These are phyloP conservation scores for Chloropsis cyanopogon DNA, from an alignment of 2,113 vertebrate species.

Conservation along the genomic window DNA sequence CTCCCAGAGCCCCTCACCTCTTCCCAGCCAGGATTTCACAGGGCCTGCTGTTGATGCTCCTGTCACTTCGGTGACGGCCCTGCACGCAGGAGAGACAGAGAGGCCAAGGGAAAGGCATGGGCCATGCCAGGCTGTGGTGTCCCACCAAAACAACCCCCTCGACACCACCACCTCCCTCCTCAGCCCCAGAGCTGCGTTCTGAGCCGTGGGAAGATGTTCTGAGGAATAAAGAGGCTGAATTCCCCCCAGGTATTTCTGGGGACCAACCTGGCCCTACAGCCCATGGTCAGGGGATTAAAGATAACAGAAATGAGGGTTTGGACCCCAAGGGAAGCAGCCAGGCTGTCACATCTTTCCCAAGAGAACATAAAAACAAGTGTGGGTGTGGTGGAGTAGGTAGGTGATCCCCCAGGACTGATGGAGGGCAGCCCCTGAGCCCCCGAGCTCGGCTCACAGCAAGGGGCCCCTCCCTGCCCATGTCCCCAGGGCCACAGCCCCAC, in stretches of 20 bases:
- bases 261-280: not conserved
- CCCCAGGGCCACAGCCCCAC: not conserved
- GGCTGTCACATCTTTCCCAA: not conserved
- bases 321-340: not conserved
- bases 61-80: constrained; percentile 85
- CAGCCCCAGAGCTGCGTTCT: not conserved
- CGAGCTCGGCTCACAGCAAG: not conserved
- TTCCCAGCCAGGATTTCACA: constrained; percentile 83
- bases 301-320: not conserved
- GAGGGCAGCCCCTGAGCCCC: not conserved
- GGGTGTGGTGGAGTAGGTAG: not conserved
- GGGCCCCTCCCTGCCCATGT: rapidly evolving
- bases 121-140: not conserved
- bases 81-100: constrained; percentile 29
- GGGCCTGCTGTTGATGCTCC: constrained; percentile 80
- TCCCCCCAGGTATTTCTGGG: not conserved
- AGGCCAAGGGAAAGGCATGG: not conserved
- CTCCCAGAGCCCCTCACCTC: constrained; percentile 73
- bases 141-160: no score
- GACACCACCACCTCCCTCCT: not conserved
- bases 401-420: rapidly evolving
- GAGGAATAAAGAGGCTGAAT: not conserved
- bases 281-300: not conserved
- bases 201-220: not conserved
- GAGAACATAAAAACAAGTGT: rapidly evolving